These are phyloP conservation scores for Tarsius wallacei DNA, from an alignment of 2,797 vertebrate genomes.

Conservation along the genomic window DNA sequence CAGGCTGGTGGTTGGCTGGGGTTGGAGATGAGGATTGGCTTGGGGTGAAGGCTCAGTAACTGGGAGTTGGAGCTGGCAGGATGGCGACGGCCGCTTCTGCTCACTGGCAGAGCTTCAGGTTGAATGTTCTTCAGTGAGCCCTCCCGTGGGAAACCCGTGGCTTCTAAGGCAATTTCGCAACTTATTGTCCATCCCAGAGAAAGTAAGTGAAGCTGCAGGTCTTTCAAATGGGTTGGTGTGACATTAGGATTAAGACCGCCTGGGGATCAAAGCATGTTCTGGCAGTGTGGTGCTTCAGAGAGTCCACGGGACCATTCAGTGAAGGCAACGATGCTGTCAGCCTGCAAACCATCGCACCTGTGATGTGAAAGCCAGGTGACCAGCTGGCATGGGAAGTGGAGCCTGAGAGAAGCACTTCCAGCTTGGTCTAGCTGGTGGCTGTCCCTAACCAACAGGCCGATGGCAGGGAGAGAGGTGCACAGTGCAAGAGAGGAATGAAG, in stretches of 20 bases:
- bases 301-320: background rate
- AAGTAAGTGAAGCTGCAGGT: background rate
- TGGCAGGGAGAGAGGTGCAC: background rate
- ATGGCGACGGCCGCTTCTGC: background rate
- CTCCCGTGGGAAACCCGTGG: background rate
- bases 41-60: background rate
- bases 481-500: background rate
- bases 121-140: background rate
- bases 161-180: background rate
- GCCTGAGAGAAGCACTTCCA: background rate
- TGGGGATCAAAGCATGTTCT: background rate
- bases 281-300: background rate
- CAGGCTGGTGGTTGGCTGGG: background rate
- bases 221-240: background rate
- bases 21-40: background rate
- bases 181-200: background rate
- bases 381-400: constrained; percentile 14
- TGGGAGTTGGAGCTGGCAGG: background rate
- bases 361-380: background rate
- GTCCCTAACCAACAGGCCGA: background rate
- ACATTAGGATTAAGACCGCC: background rate
- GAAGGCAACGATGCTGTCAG: background rate
- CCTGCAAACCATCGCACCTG: background rate
- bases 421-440: background rate
- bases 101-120: background rate